Conservation (phyloP, 2,888 invertebrate genomes). For the Gerris lacustris region DNA sequence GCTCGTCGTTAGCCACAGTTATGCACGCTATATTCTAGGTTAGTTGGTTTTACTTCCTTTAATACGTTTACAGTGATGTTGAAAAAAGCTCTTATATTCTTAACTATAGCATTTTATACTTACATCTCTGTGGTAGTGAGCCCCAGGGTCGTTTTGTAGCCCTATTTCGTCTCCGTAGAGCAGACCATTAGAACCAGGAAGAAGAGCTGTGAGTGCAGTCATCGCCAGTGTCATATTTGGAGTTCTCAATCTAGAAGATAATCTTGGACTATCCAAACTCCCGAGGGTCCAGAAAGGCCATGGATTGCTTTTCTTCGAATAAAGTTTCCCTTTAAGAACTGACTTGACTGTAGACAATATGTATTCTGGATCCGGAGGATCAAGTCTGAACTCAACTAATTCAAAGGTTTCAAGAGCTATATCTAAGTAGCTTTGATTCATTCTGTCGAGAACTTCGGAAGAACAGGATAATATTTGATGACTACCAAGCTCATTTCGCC, state of each 20-base stretch:
- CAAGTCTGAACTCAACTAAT: slow-evolving; percentile 56
- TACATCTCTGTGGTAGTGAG: background rate
- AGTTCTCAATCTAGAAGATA: slow-evolving; percentile 49
- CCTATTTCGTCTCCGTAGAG: slow-evolving; percentile 89
- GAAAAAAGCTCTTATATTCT: background rate
- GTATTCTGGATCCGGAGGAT: slow-evolving; percentile 35
- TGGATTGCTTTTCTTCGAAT: slow-evolving; percentile 50
- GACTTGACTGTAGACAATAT: slow-evolving; percentile 42
- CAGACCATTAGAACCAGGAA: slow-evolving; percentile 76
- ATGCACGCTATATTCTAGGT: no score
- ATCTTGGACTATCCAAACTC: slow-evolving; percentile 47
- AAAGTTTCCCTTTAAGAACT: slow-evolving; percentile 46
- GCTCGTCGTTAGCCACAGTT: no score
- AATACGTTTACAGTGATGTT: no score
- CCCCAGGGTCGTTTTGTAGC: slow-evolving; percentile 35
- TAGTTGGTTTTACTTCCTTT: no score
- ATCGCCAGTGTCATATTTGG: slow-evolving; percentile 56
- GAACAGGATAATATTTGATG: background rate
- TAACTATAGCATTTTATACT: background rate
- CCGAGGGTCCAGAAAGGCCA: slow-evolving; percentile 74
- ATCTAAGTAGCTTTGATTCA: background rate
- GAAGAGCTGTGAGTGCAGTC: slow-evolving; percentile 59
- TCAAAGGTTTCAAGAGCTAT: slow-evolving; percentile 48
- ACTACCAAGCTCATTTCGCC: slow-evolving; percentile 48
- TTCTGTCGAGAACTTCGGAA: slow-evolving; percentile 31